These are phyloP conservation scores for Zaprionus gabonicus DNA, from an alignment of 1,140 invertebrate genomes.

Conservation along the genomic window DNA sequence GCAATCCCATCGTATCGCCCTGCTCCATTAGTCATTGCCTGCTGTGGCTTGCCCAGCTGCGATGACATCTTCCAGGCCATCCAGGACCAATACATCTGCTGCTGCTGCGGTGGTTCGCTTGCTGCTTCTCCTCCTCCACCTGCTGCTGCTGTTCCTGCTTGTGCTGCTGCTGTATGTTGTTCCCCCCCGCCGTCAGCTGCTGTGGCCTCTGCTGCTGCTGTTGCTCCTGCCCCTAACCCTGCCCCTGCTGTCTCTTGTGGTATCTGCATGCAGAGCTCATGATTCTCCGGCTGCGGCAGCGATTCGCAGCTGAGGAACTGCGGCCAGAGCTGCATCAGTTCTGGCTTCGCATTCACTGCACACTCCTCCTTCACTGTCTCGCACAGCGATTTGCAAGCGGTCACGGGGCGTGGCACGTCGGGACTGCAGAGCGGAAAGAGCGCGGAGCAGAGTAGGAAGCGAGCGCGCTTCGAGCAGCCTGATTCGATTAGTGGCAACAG, in stretches of 20 bases:
- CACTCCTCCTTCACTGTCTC: conserved; percentile 92
- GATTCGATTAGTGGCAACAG: conserved; percentile 86
- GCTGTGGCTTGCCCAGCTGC: conserved; percentile 45
- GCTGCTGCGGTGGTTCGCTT: conserved; percentile 36
- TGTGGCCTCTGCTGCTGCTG: background rate
- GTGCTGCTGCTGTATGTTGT: background rate
- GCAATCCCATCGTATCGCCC: background rate
- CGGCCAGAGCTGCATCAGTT: conserved; percentile 91
- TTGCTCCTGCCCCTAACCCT: background rate
- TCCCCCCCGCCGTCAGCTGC: background rate
- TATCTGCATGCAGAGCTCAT: conserved; percentile 86
- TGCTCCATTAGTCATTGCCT: background rate
- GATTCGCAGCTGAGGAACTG: conserved; percentile 90
- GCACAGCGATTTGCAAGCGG: conserved; percentile 94
- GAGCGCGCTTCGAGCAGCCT: conserved; percentile 93
- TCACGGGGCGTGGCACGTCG: conserved; percentile 93
- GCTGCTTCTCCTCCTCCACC: background rate
- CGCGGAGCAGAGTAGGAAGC: conserved; percentile 96
- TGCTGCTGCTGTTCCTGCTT: background rate
- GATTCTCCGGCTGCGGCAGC: conserved; percentile 85
- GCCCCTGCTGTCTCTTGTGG: conserved; percentile 59
- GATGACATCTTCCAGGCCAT: conserved; percentile 61
- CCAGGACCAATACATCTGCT: conserved; percentile 73
- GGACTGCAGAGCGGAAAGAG: conserved; percentile 97
- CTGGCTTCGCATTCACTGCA: conserved; percentile 85